Percentiles rank a stretch among this genome's conserved stretches.
phyloP scores from a whole-genome alignment of 2,888 invertebrate genomes.

The Eucera pruinosa region DNA sequence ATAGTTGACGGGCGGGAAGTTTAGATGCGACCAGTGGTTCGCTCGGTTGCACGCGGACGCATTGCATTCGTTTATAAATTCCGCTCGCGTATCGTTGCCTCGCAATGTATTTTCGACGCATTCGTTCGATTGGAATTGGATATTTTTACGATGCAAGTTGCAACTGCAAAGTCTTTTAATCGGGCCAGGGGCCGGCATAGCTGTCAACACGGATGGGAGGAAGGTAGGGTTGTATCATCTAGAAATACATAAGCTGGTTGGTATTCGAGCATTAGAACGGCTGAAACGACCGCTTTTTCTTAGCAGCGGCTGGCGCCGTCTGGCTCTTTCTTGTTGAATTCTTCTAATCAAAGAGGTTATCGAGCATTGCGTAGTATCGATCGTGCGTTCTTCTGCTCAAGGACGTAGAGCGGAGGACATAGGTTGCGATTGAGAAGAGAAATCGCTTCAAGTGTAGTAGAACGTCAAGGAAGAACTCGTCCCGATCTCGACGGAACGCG shows the following conservation, averaged over 20 bases:
- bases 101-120: conserved; percentile 8
- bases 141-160: conserved; percentile 9
- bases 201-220: conserved; percentile 53
- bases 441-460: conserved; percentile 46
- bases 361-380: conserved; percentile 60
- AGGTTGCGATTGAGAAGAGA: conserved; percentile 65
- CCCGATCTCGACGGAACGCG: too few species aligned
- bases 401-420: conserved; percentile 61
- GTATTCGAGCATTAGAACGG: conserved; percentile 67
- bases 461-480: conserved; percentile 52
- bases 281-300: conserved; percentile 67
- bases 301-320: conserved; percentile 63
- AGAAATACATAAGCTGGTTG: conserved; percentile 59
- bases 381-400: conserved; percentile 59
- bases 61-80: conserved; percentile 17
- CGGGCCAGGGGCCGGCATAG: conserved; percentile 40
- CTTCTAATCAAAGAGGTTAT: conserved; percentile 71
- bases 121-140: neutral
- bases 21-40: conserved; percentile 4
- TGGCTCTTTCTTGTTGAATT: conserved; percentile 67
- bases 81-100: neutral
- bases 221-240: conserved; percentile 49
- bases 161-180: conserved; percentile 12
- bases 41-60: neutral
- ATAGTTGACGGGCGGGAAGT: conserved; percentile 27